Conservation (phyloP, 1,140 invertebrate genomes). For the Oppia nitens region DNA sequence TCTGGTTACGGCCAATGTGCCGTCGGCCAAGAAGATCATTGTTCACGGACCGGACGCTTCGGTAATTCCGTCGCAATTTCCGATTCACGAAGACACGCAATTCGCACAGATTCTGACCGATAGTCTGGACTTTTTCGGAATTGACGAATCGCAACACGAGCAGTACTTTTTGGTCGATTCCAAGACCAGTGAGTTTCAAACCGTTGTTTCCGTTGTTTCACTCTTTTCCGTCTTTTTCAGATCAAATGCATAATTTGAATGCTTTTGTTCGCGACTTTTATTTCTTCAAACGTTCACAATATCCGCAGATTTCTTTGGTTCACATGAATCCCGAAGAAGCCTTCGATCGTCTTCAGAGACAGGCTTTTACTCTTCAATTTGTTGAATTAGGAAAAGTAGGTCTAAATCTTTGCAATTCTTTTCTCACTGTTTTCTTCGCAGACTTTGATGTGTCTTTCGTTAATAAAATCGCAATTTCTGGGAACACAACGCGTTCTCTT, state of each 20-base stretch:
- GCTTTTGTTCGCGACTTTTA: constrained; percentile 94
- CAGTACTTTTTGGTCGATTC: constrained; percentile 92
- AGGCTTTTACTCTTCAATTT: constrained; percentile 84
- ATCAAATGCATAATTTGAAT: constrained; percentile 82
- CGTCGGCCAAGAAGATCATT: constrained; percentile 96
- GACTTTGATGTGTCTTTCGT: constrained; percentile 23
- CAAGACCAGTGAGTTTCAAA: constrained; percentile 65
- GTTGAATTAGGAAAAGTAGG: constrained; percentile 82
- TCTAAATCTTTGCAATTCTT: not conserved
- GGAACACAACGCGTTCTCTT: constrained; percentile 92
- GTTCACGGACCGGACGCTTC: constrained; percentile 85
- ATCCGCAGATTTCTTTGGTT: constrained; percentile 87
- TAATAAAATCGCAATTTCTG: constrained; percentile 31
- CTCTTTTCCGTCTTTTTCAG: constrained; percentile 18
- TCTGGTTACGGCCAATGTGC: constrained; percentile 91
- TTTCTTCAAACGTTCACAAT: constrained; percentile 95
- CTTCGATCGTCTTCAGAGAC: constrained; percentile 72
- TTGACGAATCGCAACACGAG: constrained; percentile 69
- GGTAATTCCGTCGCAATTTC: constrained; percentile 93
- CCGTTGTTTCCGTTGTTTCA: constrained; percentile 5
- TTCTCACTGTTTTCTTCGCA: too few relatives aligned
- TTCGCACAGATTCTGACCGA: constrained; percentile 90
- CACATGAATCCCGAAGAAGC: constrained; percentile 83
- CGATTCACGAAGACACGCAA: constrained; percentile 95
- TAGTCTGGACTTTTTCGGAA: constrained; percentile 91